Base-by-base conservation (phyloP, 2,113 vertebrate species). In the Etia nguti region DNA sequence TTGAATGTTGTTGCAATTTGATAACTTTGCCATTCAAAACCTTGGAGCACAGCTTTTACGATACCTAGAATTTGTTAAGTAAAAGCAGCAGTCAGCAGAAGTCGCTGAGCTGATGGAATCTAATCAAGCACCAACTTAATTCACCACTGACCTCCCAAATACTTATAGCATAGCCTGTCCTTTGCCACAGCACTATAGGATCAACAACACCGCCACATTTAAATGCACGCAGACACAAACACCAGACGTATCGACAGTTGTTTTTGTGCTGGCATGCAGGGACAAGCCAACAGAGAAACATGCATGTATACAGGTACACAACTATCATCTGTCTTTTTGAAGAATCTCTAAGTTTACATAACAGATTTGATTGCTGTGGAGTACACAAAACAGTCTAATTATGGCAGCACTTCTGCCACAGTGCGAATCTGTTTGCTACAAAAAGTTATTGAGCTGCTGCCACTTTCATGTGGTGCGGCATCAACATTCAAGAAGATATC, bases 401-500 rank as follows among this genome's bases (percentile, higher is more conserved):
- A 93, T 92, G 93, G 92, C 92, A 88, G 60, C 90, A 88, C 90
- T 90, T 94, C 89, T 92, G 93, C 90, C 88, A 22, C 55, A 89
- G 87, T 68, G 89, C 59, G 84, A 88, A 93, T 92, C 83, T 90
- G 88, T 88, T 87, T 1, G 34, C 86, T 90, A 80, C 87, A 95
- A 85, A 90, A 93, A 89, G 73, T 91, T 80, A 85, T 43, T 88
- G 91, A 93, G 94, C 90, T 86, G 94, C 5, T 91, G 93, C 82
- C 60, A 48, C 88, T 94, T 95, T 94, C 82, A 94, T 94, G 93
- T 94, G 92, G 93, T 88, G 85, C 82, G 4, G 80, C 82, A 41
- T 92, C 90, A 89, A 92, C 86, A 84, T 89, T 83, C 90, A 90
- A 89, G 88, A 93, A 91, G 89, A 93, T 95, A 94, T 92, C 80